phyloP scores from a whole-genome alignment of 2,888 invertebrate species.

The Villa cingulata region DNA sequence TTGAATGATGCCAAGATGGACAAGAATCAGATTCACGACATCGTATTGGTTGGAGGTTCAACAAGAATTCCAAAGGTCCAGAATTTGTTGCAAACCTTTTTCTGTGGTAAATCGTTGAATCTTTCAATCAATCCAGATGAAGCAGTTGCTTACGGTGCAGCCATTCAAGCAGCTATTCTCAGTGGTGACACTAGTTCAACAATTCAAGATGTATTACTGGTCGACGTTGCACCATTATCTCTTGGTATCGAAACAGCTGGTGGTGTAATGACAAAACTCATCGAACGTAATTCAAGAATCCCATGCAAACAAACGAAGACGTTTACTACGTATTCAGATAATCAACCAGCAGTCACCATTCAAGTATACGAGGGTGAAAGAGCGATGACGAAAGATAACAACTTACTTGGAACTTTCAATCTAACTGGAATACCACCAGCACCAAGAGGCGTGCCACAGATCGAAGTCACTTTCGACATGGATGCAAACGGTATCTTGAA shows the following conservation, averaged over 20 bases:
- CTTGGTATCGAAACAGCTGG: slow-evolving; percentile 62
- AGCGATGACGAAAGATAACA: slow-evolving; percentile 85
- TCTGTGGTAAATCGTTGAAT: slow-evolving; percentile 53
- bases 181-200: slow-evolving; percentile 49
- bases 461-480: slow-evolving; percentile 61
- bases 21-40: slow-evolving; percentile 56
- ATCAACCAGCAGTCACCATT: slow-evolving; percentile 57
- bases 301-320: slow-evolving; percentile 54
- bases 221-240: slow-evolving; percentile 50
- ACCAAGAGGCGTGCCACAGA: slow-evolving; percentile 71
- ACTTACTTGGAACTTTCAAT: slow-evolving; percentile 86
- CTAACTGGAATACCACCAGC: slow-evolving; percentile 85
- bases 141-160: slow-evolving; percentile 60
- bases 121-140: slow-evolving; percentile 62
- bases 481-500: slow-evolving; percentile 90
- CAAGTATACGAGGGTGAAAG: slow-evolving; percentile 60
- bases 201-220: slow-evolving; percentile 54
- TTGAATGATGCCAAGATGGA: slow-evolving; percentile 60
- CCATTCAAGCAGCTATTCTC: slow-evolving; percentile 53
- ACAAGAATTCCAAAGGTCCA: slow-evolving; percentile 64
- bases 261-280: slow-evolving; percentile 58
- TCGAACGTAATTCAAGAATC: slow-evolving; percentile 52
- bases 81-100: slow-evolving; percentile 54
- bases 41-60: slow-evolving; percentile 65
- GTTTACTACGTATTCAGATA: slow-evolving; percentile 65